A percentile compares a stretch with the other conserved stretches of the same genome.
Conservation (phyloP, 2,888 invertebrate species). For the Melanotus villosus region DNA sequence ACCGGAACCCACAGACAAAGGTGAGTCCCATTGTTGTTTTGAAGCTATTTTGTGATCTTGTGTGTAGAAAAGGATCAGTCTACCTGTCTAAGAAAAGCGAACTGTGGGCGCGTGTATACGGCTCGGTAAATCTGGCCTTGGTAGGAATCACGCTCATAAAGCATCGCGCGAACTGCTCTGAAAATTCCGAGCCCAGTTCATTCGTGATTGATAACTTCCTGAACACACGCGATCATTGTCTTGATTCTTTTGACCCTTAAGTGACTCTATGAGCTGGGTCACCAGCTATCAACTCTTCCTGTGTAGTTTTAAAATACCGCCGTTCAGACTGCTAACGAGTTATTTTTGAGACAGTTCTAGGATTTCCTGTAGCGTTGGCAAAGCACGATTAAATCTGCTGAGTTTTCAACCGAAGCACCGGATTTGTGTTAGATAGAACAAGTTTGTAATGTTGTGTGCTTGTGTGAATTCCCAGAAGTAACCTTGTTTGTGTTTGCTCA, state of each 20-base stretch:
- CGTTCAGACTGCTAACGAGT: neutral
- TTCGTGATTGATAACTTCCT: slow-evolving; percentile 56
- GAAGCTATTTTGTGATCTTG: slow-evolving; percentile 13
- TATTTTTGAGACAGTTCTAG: slow-evolving; percentile 31
- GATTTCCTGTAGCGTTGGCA: slow-evolving; percentile 33
- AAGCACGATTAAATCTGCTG: slow-evolving; percentile 39
- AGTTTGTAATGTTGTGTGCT: slow-evolving; percentile 34
- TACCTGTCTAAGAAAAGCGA: slow-evolving; percentile 23
- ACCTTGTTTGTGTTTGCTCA: slow-evolving; percentile 49
- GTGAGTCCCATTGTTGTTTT: slow-evolving; percentile 52
- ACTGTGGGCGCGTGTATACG: slow-evolving; percentile 6
- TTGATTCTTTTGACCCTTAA: slow-evolving; percentile 50
- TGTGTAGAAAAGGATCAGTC: neutral
- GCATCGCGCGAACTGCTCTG: slow-evolving; percentile 15
- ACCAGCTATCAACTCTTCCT: slow-evolving; percentile 21
- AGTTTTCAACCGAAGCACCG: slow-evolving; percentile 34
- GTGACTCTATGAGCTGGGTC: slow-evolving; percentile 37
- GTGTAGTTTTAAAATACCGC: neutral
- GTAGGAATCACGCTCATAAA: slow-evolving; percentile 11
- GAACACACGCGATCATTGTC: slow-evolving; percentile 49
- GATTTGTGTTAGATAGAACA: slow-evolving; percentile 38
- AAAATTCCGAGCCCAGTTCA: slow-evolving; percentile 19
- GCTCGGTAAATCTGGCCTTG: slow-evolving; percentile 36
- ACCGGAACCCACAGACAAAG: slow-evolving; percentile 63
- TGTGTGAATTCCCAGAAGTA: slow-evolving; percentile 47